Evolutionary conservation across 2,888 invertebrate species (phyloP).

Genomic region (Automeris io): DNA sequence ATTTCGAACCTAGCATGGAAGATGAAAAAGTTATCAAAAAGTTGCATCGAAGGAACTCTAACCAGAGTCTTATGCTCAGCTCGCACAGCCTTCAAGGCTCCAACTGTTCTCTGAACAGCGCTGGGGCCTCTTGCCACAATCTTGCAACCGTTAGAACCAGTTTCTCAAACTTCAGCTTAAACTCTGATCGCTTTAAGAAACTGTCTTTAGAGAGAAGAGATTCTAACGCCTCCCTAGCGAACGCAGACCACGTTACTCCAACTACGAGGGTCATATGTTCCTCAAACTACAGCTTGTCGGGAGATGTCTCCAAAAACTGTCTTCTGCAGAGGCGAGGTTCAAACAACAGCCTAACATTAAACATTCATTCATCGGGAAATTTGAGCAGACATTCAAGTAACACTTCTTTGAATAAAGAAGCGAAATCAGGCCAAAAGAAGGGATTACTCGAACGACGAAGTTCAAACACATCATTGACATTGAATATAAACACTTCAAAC

Average conservation of each 20-base stretch:
- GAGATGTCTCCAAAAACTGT: constrained; percentile 76
- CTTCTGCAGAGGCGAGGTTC: constrained; percentile 88
- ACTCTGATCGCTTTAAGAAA: constrained; percentile 72
- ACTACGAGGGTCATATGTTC: constrained; percentile 66
- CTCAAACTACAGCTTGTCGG: constrained; percentile 61
- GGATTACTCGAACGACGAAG: constrained; percentile 90
- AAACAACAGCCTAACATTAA: constrained; percentile 90
- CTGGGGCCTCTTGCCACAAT: constrained; percentile 64
- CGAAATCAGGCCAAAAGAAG: constrained; percentile 71
- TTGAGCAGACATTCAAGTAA: constrained; percentile 77
- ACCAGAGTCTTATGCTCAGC: constrained; percentile 78
- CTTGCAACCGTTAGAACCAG: constrained; percentile 61
- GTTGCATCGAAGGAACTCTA: constrained; percentile 77
- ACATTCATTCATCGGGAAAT: constrained; percentile 75
- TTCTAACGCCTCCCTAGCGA: constrained; percentile 90
- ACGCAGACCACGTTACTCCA: constrained; percentile 61
- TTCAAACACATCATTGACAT: constrained; percentile 92
- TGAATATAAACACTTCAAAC: constrained; percentile 78
- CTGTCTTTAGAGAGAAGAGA: constrained; percentile 88
- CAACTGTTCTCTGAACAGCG: constrained; percentile 64
- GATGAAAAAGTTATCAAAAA: constrained; percentile 65
- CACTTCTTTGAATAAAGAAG: constrained; percentile 70
- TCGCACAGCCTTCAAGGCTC: constrained; percentile 74
- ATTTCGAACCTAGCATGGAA: constrained; percentile 70
- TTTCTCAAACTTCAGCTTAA: constrained; percentile 65